A percentile compares a stretch with the other conserved stretches of the same genome.
phyloP scores from a whole-genome alignment of 2,113 vertebrate genomes.

The Pachyramphus minor region DNA sequence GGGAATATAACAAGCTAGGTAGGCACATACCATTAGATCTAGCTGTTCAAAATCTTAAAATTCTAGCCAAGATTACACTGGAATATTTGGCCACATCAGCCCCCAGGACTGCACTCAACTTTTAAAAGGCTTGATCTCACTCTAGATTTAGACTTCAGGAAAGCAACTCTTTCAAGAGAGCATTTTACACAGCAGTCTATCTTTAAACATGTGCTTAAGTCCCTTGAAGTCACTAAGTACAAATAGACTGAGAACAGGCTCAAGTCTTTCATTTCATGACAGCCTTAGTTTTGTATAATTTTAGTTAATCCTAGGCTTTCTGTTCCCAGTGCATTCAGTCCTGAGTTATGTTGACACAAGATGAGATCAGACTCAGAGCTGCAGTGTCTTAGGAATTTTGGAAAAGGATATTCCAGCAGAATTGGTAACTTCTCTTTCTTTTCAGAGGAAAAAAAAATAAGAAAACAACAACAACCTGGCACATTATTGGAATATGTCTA shows the following conservation, averaged over 20 bases:
- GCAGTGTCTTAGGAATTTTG: neutral
- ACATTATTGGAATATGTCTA: neutral
- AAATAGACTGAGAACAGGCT: neutral
- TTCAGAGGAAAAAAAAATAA: slow-evolving; percentile 28
- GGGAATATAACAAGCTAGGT: slow-evolving; percentile 42
- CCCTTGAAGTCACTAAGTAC: neutral
- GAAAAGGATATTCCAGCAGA: slow-evolving; percentile 61
- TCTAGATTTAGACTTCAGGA: neutral
- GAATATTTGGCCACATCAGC: neutral
- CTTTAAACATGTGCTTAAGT: neutral
- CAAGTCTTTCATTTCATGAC: neutral
- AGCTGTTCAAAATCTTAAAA: slow-evolving; percentile 8
- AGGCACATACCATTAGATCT: slow-evolving; percentile 45
- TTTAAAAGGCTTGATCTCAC: neutral
- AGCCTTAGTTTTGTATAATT: slow-evolving; percentile 38
- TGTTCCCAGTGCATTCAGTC: neutral
- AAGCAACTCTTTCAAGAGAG: neutral
- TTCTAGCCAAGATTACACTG: slow-evolving; percentile 17
- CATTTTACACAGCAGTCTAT: neutral
- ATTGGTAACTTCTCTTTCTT: slow-evolving; percentile 29
- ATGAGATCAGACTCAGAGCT: neutral
- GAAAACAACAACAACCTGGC: neutral
- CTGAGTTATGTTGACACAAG: neutral
- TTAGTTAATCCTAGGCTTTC: slow-evolving; percentile 48
- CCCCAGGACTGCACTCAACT: neutral